Base-by-base conservation (phyloP, 2,797 vertebrate genomes). In the Phataginus tetradactyla region DNA sequence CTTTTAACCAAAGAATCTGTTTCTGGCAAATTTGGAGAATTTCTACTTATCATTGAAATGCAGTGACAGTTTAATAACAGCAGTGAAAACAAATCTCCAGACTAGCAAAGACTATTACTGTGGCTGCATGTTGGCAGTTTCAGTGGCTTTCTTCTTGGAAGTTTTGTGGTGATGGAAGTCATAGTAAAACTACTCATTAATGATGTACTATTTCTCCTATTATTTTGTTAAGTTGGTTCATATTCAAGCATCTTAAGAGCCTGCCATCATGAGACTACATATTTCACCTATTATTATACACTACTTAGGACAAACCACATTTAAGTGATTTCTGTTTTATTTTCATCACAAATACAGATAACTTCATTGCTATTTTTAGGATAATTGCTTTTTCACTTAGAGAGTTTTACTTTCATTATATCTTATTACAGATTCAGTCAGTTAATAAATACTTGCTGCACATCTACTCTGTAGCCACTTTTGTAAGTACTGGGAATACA, bases 161-260 rank as follows among this genome's bases (percentile, higher is more conserved):
- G 89, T 83, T 90, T 94, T 61, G 42, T 92, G n/a, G 75, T 86
- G 83, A 57, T 92, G 81, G 74, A 74, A 90, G 55, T 94, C 81
- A n/a, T 32, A 45, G 53, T 84, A 90, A 90, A 92, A 77, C 61
- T 93, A 92, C 84, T 92, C 42, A 89, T 83, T 95, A 96, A 92
- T 94, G 90, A 83, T 74, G 37, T 84, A 68, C 75, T 55, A 63
- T 85, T 96, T 94, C 51, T 96, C 94, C 91, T 53, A 96, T 79
- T 94, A 94, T 77, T 92, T 83, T 86, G 45, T 83, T 94, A 92
- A 92, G 53, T 86, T 68, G n/a, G 69, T 75, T 96, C 90, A 94
- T 78, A 92, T 77, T 95, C 78, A 94, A 89, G 64, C 23, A 93
- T 63, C 85, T 72, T 68, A 95, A 96, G 90, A 86, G 39, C 64